Percentiles rank a stretch among this genome's conserved stretches.
Evolutionary conservation across 2,797 vertebrate species (phyloP).

Genomic region (Macropus fuliginosus): DNA sequence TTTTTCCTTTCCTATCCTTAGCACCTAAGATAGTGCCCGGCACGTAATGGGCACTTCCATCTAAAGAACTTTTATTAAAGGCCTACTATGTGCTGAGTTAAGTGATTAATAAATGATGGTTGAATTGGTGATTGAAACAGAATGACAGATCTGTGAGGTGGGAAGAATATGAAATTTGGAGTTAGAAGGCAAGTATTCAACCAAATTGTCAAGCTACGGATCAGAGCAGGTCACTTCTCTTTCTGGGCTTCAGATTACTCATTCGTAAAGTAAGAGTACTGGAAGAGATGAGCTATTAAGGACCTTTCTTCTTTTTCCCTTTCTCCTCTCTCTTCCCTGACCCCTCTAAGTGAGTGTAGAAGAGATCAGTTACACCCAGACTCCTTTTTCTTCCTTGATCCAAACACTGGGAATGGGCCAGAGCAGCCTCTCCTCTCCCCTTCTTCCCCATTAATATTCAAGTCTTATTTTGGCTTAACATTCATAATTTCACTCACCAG

Average conservation of each 20-base stretch:
- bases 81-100: background rate
- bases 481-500: background rate
- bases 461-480: background rate
- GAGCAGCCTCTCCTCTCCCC: too few species aligned
- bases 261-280: background rate
- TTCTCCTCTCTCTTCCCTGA: background rate
- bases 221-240: background rate
- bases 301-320: background rate
- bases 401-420: background rate
- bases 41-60: background rate
- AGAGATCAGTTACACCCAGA: background rate
- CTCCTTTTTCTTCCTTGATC: background rate
- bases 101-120: background rate
- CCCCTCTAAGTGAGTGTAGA: too few species aligned
- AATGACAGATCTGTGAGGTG: background rate
- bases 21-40: background rate
- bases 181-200: background rate
- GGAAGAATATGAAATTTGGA: background rate
- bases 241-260: background rate
- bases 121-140: background rate
- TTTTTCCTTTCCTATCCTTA: background rate
- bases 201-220: background rate
- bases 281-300: background rate
- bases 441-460: background rate
- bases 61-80: background rate